Base-by-base conservation (phyloP, 2,888 invertebrate genomes). In the Polyploca ridens region DNA sequence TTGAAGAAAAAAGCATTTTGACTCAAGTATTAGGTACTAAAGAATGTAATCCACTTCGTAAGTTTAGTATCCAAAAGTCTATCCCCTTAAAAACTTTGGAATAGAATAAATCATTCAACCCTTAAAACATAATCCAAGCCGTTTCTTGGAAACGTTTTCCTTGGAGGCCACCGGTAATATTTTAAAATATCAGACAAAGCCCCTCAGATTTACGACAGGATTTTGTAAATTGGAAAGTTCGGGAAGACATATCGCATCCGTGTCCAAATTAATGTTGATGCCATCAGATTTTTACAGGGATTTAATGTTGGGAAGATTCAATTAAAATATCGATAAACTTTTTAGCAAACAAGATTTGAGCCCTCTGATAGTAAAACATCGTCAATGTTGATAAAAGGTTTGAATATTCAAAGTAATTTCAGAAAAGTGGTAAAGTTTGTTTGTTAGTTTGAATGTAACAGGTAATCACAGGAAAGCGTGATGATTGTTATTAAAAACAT, bases 141-240 rank as follows among this genome's bases (percentile, higher is more conserved):
- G 76, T 54, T 81, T 78, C 79, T 71, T 76, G 66, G 71, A 76
- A 27, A 74, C 70, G 74, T 74, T 76, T 77, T 76, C 72, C 72
- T 74, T 75, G 73, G 73, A 69, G 73, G 78, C 69, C 73, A 73
- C 71, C 71, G 82, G 85, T 81, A 82, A 88, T 87, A 89, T 88
- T 90, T 90, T 87, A 88, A 90, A 88, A 83, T 85, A 83, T 81
- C 83, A 83, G 83, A 86, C 88, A 86, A 88, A 86, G 86, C 85
- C 81, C 76, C 74, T 69, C 79, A 85, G 89, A 90, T 89, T 90
- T 90, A 90, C 88, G 88, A 79, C 79, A 77, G 86, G 85, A 82
- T 86, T 89, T 84, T 89, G 86, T 84, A 90, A 90, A 90, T 90
- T 90, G 88, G 85, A 90, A 90, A 88, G 84, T 89, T 89, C 71